A percentile compares a stretch with the other conserved stretches of the same genome.
These are phyloP conservation scores for Alauda arvensis DNA, from an alignment of 2,797 vertebrate genomes.

Conservation along the genomic window DNA sequence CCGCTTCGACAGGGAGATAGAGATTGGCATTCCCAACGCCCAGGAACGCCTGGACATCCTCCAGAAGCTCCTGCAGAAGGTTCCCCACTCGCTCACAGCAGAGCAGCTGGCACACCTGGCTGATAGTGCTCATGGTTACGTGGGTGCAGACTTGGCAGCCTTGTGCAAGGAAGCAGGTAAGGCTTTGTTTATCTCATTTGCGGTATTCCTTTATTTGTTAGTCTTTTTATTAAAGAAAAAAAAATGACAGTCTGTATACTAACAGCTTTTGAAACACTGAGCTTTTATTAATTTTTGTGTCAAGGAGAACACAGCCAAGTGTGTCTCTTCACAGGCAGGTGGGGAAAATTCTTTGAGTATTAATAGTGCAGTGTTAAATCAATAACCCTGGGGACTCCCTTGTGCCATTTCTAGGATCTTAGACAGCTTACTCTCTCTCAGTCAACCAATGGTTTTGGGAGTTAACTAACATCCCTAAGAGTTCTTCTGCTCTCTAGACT, in stretches of 20 bases:
- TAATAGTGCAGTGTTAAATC: neutral
- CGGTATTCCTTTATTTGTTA: neutral
- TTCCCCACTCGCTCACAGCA: constrained; percentile 74
- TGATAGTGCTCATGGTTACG: constrained; percentile 86
- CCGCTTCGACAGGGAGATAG: constrained; percentile 93
- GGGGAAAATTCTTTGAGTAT: neutral
- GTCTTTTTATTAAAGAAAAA: neutral
- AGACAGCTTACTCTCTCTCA: neutral
- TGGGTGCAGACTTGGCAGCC: constrained; percentile 90
- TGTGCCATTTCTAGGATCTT: neutral
- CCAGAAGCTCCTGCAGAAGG: constrained; percentile 76
- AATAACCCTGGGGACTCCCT: neutral
- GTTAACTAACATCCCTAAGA: neutral
- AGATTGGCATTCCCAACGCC: constrained; percentile 88
- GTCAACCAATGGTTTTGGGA: neutral
- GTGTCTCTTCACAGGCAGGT: neutral
- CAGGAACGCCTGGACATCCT: constrained; percentile 86
- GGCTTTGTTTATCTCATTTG: neutral
- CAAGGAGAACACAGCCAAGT: neutral
- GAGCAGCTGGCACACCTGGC: constrained; percentile 81
- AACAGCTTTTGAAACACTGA: neutral
- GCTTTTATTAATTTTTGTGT: neutral
- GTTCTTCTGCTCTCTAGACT: neutral
- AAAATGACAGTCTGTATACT: neutral
- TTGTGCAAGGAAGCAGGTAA: constrained; percentile 93